phyloP scores from a whole-genome alignment of 2,113 vertebrate genomes.

The Calidris pugnax region DNA sequence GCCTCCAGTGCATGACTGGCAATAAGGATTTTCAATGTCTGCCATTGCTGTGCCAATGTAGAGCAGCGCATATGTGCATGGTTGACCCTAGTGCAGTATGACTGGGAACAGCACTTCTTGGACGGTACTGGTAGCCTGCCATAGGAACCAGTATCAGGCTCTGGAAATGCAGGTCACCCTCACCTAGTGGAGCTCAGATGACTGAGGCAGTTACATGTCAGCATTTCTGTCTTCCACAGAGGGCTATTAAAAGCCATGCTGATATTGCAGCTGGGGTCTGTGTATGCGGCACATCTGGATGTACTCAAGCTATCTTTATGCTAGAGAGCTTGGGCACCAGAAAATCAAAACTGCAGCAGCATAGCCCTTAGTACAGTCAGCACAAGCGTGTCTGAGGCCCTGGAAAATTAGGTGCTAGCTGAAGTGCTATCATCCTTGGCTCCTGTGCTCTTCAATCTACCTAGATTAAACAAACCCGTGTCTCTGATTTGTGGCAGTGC shows the following conservation, averaged over 20 bases:
- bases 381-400: not conserved
- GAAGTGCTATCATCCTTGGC: not conserved
- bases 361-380: not conserved
- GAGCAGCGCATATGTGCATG: rapidly evolving
- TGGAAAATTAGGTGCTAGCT: not conserved
- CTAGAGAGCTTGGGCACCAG: not conserved
- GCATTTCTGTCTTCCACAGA: not conserved
- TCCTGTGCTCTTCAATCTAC: not conserved
- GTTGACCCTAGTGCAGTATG: not conserved
- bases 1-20: not conserved
- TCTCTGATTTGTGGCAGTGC: no score
- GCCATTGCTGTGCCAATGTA: not conserved
- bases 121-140: not conserved
- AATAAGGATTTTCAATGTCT: not conserved
- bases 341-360: not conserved
- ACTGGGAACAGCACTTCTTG: not conserved
- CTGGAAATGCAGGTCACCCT: not conserved
- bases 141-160: not conserved
- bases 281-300: not conserved
- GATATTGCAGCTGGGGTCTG: not conserved
- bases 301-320: conserved; percentile 20
- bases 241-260: conserved; percentile 33
- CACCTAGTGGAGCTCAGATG: not conserved
- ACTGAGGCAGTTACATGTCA: not conserved
- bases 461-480: not conserved